Percentiles rank a stretch among this genome's conserved stretches.
phyloP scores from a whole-genome alignment of 2,797 vertebrate genomes.

The Cyprinodon diabolis region DNA sequence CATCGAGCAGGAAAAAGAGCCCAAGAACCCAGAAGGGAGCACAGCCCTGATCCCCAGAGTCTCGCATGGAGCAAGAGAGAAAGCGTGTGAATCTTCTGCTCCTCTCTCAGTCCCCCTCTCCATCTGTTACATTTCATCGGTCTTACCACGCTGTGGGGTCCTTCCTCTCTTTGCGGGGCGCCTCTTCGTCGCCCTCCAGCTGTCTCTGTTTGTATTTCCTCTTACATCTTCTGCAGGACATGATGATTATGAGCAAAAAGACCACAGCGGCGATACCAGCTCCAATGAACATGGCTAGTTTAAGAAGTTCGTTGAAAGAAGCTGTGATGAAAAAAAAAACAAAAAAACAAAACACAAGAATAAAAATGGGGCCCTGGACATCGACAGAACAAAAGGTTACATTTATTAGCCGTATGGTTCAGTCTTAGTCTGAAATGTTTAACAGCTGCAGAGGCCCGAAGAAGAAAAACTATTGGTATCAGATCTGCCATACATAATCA shows the following conservation, averaged over 20 bases:
- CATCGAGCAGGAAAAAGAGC: slow-evolving; percentile 47
- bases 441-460: too few species aligned
- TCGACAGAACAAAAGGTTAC: background rate
- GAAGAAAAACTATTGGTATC: background rate
- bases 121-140: slow-evolving; percentile 24
- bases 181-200: slow-evolving; percentile 51
- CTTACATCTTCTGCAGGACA: slow-evolving; percentile 78
- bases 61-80: slow-evolving; percentile 37
- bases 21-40: slow-evolving; percentile 44
- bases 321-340: slow-evolving; percentile 55
- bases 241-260: slow-evolving; percentile 75
- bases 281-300: slow-evolving; percentile 84
- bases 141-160: slow-evolving; percentile 79
- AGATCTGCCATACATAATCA: background rate
- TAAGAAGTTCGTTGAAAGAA: slow-evolving; percentile 86
- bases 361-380: background rate
- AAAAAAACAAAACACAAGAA: slow-evolving; percentile 1
- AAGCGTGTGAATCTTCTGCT: slow-evolving; percentile 33
- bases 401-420: background rate
- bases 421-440: background rate
- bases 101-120: slow-evolving; percentile 34
- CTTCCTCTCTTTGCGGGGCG: slow-evolving; percentile 70
- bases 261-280: slow-evolving; percentile 82
- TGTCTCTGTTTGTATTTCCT: slow-evolving; percentile 53
- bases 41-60: slow-evolving; percentile 52